Base-by-base conservation (phyloP, 2,888 invertebrate species). In the Protophormia terraenovae region DNA sequence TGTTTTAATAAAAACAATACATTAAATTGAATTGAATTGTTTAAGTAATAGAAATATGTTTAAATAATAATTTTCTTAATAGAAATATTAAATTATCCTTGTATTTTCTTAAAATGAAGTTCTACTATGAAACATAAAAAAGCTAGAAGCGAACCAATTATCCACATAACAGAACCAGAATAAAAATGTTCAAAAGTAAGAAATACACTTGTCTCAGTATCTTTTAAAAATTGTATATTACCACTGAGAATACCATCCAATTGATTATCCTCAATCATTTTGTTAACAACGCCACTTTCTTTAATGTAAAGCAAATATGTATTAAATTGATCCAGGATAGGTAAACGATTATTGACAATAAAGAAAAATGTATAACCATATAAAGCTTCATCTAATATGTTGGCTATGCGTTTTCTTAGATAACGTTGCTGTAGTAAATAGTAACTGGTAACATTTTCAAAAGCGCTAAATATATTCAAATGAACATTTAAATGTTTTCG, bases 201-300 rank as follows among this genome's bases (percentile, higher is more conserved):
- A 2, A 67, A n/a, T n/a, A n/a, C n/a, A 32, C 6, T 22, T 3
- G 0, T 1, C n/a, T 75, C 27, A 2, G 47, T n/a, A 7, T 60
- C 58, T 2, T 0, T 16, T n/a, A 81, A 60, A 60, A 50, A 67
- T 24, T 69, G 14, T 29, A 75, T 67, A 6, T 81, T 67, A 16
- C 67, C 81, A 50, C 66, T 75, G 0, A 12, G 0, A 29, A 75
- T 22, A 3, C 81, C 81, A 64, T 81, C 73, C 73, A 47, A 75
- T 38, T 60, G n/a, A 50, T 60, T 67, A 8, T 75, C 67, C 8
- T 7, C 4, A 1, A 53, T 19, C 0, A 81, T 10, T 16, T 58
- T 67, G 29, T 50, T 3, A 2, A 35, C n/a, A 47, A 81, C 60
- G 8, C 81, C 81, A 12, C 67, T 67, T 6, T 73, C 81, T 29